Evolutionary conservation across 1,140 invertebrate species (phyloP), one percentile per base, ranked within the genome.

Genomic region (Trinorchestia longiramus): DNA sequence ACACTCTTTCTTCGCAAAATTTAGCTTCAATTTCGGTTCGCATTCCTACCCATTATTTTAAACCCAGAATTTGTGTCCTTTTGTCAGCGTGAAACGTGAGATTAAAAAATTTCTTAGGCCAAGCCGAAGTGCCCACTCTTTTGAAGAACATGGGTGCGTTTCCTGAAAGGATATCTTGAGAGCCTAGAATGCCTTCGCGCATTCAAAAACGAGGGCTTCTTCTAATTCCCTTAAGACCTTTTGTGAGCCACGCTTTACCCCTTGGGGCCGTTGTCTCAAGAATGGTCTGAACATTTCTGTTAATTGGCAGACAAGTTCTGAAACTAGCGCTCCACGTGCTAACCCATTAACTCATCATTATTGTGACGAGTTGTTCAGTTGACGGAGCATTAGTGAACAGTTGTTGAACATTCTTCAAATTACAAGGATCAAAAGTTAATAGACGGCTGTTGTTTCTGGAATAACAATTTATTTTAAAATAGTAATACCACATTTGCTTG

Each of bases 151-250:
- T 77, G 62, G 62, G 62, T 28, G 62, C 62, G 62, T 77, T 77
- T 77, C 62, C 11, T 77, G 62, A 77, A 77, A 77, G 62, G 62
- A 77, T 11, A 77, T 77, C 62, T 77, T 77, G 62, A 77, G 28
- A 77, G 62, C 62, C 62, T 77, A 77, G 62, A 77, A 77, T 77
- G 62, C 62, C 62, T 77, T 77, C 62, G 62, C 62, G 62, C 62
- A 77, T 77, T 77, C 62, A 77, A 28, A 77, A 77, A 77, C 62
- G 62, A 77, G 62, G 1, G 62, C 62, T 77, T 77, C 62, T 77
- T 77, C 62, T 77, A 77, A 77, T 77, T 77, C 62, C 62, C 62
- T 36, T 77, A 77, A 77, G 62, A 77, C 62, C 62, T 77, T 77
- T 77, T 77, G 62, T 77, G 62, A 15, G 62, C 8, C 62, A 28